Percentiles rank a stretch among this genome's conserved stretches.
Evolutionary conservation across 2,797 vertebrate genomes (phyloP).

Genomic region (Sebastes matsubarae): DNA sequence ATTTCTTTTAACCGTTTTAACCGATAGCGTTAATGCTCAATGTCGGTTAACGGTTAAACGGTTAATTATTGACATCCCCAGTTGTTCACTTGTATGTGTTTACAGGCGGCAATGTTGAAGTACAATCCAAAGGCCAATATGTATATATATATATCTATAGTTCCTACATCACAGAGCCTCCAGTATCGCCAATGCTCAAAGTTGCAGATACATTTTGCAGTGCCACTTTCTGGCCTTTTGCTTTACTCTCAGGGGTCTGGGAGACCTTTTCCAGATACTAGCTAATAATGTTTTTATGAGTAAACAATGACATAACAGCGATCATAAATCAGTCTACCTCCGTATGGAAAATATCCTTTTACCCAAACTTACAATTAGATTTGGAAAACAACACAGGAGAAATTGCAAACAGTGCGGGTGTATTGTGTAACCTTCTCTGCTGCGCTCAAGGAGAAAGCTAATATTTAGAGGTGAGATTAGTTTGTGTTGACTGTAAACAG

Average conservation of each 20-base stretch:
- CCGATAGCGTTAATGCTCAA: no score
- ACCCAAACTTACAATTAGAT: neutral
- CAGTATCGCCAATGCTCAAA: neutral
- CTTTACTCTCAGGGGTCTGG: neutral
- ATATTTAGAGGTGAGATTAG: neutral
- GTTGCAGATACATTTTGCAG: neutral
- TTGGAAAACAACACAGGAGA: neutral
- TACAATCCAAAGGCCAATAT: no score
- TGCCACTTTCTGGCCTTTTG: neutral
- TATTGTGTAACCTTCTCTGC: neutral
- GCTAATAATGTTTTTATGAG: neutral
- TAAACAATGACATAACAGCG: neutral
- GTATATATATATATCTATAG: no score
- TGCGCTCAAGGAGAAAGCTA: neutral
- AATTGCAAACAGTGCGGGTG: no score
- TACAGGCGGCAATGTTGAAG: no score
- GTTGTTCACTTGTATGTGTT: no score
- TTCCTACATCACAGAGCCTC: neutral
- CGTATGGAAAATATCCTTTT: neutral
- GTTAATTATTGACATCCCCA: no score
- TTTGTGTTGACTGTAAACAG: conserved; percentile 1
- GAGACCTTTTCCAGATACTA: neutral
- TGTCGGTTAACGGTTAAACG: no score
- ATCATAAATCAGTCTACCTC: neutral
- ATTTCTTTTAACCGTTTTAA: no score